Conservation (phyloP, 2,113 vertebrate genomes). For the Zosterops hypoxanthus region DNA sequence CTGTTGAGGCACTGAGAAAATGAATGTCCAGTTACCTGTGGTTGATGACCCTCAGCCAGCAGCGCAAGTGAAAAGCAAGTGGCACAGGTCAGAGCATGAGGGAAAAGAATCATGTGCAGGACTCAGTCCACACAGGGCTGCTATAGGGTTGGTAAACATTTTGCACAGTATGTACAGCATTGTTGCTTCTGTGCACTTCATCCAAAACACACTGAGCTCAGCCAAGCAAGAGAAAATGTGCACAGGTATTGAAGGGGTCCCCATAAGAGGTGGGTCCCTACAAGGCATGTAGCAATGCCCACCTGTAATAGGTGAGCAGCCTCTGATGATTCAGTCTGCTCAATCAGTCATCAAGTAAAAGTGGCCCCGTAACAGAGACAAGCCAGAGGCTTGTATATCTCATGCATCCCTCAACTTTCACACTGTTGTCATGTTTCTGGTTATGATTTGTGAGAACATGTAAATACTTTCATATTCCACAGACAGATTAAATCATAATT, state of each 20-base stretch:
- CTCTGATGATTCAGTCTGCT: background rate
- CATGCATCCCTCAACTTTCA: background rate
- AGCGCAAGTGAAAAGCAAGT: background rate
- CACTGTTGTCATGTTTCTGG: background rate
- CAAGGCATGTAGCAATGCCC: background rate
- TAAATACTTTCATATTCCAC: background rate
- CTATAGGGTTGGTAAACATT: background rate
- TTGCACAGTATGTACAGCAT: background rate
- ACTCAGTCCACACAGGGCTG: background rate
- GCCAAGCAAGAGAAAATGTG: background rate
- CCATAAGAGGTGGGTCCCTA: background rate
- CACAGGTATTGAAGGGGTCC: background rate
- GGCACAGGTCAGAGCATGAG: background rate
- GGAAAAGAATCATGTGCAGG: background rate
- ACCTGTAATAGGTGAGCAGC: background rate
- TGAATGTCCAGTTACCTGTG: background rate
- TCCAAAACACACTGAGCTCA: background rate
- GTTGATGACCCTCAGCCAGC: background rate
- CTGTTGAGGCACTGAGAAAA: background rate
- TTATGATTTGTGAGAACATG: background rate
- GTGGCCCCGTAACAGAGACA: background rate
- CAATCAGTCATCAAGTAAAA: background rate
- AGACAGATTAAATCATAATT: background rate
- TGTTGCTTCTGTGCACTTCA: accelerated
- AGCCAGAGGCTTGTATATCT: background rate